Base-by-base conservation (phyloP, 2,113 vertebrate species). In the Seriola quinqueradiata region DNA sequence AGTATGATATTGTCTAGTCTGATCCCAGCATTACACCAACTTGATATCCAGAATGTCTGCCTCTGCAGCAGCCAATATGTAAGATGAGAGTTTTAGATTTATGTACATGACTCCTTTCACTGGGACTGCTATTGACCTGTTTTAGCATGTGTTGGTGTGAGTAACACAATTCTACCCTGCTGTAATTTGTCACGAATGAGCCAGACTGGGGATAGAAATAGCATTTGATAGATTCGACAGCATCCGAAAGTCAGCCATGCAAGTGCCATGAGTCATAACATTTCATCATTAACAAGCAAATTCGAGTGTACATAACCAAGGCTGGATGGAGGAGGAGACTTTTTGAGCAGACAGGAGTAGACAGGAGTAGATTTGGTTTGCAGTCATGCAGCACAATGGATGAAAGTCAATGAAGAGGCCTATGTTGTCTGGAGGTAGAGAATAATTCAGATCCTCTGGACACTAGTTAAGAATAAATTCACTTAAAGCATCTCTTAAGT, bases 251-350 rank as follows among this genome's bases (percentile, higher is more conserved):
- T 77, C 72, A 63, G 61, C 81, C 34, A 64, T 78, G 85, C 80
- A 66, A 70, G 67, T 61, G 83, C 74, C 70, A 66, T 78, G 78
- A 90, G 73, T 83, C 86, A 81, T 25, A 84, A 66, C 79, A 79
- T 88, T 76, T 75, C 52, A 58, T 71, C 50, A 79, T 55, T 68
- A 81, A 59, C 67, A 71, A 80, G 74, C 61, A 86, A 75, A 82
- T 75, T 77, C 7, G 4, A 83, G 77, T 23, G 25, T 40, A 60
- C 70, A 50, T 44, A 14, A 69, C 61, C 60, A 58, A 58, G 54
- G 23, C 44, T 57, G 69, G 54, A 61, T 38, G 16, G 7, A 83
- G 64, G 38, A 69, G 25, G 77, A 73, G 46, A 69, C 4, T 61
- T 52, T 84, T 16, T 70, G 11, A 65, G 64, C 28, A 42, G 75